Evolutionary conservation across 2,113 vertebrate species (phyloP).

Genomic region (Nothocercus julius): DNA sequence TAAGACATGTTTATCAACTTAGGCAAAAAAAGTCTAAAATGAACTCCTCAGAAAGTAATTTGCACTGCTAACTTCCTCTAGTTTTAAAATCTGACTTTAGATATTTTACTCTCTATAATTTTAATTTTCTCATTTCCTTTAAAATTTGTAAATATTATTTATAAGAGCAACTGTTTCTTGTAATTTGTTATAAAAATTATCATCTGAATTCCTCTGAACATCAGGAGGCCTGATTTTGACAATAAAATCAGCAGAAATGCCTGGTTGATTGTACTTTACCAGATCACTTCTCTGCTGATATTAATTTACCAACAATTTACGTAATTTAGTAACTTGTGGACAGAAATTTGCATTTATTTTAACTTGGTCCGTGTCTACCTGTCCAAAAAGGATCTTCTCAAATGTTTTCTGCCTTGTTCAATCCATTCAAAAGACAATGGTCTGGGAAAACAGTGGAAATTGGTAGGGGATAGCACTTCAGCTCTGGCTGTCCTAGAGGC

Average conservation of each 20-base stretch:
- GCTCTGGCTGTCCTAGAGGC: not conserved
- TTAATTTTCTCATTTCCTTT: not conserved
- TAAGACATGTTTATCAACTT: not conserved
- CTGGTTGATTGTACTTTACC: not conserved
- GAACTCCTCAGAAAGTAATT: not conserved
- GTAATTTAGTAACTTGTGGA: not conserved
- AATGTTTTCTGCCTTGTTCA: not conserved
- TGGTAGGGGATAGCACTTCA: not conserved
- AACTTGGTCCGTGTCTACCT: not conserved
- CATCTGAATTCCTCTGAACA: not conserved
- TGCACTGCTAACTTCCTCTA: not conserved
- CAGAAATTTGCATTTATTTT: not conserved
- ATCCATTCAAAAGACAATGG: not conserved
- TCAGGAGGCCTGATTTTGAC: not conserved
- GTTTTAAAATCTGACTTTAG: not conserved
- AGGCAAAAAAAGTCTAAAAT: not conserved
- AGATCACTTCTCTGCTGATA: not conserved
- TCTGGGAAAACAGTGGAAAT: not conserved
- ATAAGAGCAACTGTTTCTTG: not conserved
- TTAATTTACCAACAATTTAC: not conserved
- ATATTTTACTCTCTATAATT: not conserved
- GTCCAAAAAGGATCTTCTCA: not conserved
- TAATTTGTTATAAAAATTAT: not conserved
- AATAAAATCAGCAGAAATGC: not conserved
- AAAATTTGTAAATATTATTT: not conserved